Conservation (phyloP, 2,888 invertebrate species). For the Euplexia lucipara region DNA sequence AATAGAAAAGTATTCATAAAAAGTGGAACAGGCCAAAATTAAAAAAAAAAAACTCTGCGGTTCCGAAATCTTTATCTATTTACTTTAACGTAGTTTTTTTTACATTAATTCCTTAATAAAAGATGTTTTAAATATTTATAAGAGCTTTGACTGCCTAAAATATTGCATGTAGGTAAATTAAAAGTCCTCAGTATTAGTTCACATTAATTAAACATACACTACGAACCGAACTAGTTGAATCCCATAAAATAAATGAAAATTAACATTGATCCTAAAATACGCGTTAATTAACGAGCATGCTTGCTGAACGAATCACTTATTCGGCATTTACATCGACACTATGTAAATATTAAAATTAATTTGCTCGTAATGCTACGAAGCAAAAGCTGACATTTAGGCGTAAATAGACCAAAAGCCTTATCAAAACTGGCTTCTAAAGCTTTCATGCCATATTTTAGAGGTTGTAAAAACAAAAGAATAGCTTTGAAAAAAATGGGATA, state of each 20-base stretch:
- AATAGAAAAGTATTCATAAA: no score
- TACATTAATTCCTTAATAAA: no score
- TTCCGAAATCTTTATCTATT: no score
- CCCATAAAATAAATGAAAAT: neutral
- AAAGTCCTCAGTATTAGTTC: neutral
- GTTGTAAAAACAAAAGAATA: constrained; percentile 2
- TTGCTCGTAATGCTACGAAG: constrained; percentile 34
- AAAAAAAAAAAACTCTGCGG: no score
- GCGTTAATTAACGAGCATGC: constrained; percentile 12
- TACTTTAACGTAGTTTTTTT: no score
- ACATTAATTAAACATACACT: neutral
- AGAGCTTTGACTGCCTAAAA: no score
- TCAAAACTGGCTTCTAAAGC: constrained; percentile 16
- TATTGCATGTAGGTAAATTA: neutral
- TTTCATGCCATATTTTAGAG: constrained; percentile 9
- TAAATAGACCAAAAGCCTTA: constrained; percentile 24
- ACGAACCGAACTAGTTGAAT: neutral
- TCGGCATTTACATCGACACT: constrained; percentile 21
- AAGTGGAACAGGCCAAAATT: no score
- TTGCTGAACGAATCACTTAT: constrained; percentile 7
- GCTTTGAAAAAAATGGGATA: constrained; percentile 2
- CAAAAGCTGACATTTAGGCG: constrained; percentile 24
- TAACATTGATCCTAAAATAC: constrained; percentile 14
- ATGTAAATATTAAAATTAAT: constrained; percentile 13
- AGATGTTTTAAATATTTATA: no score